These are phyloP conservation scores for Sardinella longiceps DNA, from an alignment of 2,797 vertebrate genomes.

Conservation along the genomic window DNA sequence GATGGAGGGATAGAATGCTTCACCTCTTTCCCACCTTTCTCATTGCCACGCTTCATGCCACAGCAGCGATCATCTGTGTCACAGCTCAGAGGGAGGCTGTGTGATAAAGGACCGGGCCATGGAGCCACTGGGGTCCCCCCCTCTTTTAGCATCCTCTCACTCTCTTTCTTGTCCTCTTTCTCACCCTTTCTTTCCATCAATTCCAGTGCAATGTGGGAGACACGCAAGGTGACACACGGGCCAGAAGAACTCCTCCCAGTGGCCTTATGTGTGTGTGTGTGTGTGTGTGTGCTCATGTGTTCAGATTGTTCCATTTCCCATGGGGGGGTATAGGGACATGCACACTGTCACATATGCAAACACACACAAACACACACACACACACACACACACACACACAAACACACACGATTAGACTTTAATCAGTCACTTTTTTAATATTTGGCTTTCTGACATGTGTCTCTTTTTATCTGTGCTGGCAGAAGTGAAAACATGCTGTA, in stretches of 20 bases:
- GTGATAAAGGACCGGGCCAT: background rate
- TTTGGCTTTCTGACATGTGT: background rate
- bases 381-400: background rate
- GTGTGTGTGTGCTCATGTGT: background rate
- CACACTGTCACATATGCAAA: background rate
- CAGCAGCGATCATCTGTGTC: background rate
- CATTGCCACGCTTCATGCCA: background rate
- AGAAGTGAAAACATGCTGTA: background rate
- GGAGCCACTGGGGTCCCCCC: background rate
- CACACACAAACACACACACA: background rate
- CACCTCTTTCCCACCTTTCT: background rate
- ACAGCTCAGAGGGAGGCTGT: background rate
- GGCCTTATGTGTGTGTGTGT: background rate
- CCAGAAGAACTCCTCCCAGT: background rate
- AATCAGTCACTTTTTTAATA: background rate
- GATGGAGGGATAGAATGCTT: background rate
- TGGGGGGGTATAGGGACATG: background rate
- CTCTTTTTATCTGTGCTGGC: background rate
- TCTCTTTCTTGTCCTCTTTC: slow-evolving; percentile 10
- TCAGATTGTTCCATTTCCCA: background rate
- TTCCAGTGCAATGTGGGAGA: background rate
- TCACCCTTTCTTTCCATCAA: background rate
- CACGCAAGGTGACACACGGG: background rate
- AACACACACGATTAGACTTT: background rate
- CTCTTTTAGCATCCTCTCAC: slow-evolving; percentile 43